A percentile compares a stretch with the other conserved stretches of the same genome.
Conservation (phyloP, 2,113 vertebrate species). For the Piprites chloris region DNA sequence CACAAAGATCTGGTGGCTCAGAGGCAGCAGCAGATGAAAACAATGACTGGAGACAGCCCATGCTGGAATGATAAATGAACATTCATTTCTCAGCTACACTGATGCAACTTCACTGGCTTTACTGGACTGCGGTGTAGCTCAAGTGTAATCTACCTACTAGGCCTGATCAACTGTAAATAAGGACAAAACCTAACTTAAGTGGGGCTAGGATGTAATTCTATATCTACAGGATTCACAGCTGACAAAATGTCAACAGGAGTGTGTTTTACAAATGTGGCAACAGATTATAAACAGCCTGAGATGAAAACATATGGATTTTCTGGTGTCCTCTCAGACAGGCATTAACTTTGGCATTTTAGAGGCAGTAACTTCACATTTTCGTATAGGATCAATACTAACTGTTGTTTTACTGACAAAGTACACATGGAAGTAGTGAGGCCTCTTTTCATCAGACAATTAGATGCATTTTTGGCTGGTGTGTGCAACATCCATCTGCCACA, state of each 20-base stretch:
- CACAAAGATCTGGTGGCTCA: conserved; percentile 16
- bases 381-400: neutral
- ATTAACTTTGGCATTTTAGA: neutral
- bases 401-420: neutral
- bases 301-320: neutral
- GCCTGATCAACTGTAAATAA: neutral
- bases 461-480: neutral
- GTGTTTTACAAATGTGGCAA: neutral
- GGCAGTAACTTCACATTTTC: neutral
- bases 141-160: neutral
- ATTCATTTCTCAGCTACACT: neutral
- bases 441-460: neutral
- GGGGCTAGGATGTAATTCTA: neutral
- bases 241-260: neutral
- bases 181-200: neutral
- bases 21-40: conserved; percentile 40
- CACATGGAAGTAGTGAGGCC: neutral
- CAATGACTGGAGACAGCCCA: neutral
- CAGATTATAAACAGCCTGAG: neutral
- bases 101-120: neutral
- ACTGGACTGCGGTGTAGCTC: neutral
- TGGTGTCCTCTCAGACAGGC: neutral
- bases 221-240: neutral
- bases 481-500: neutral
- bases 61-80: conserved; percentile 2